phyloP scores from a whole-genome alignment of 2,113 vertebrate species.

The Ovis aries region ARS-UI_Ramb_v3.0 NC_056067.1:54558001-54558500 shows the following conservation, averaged over 20 bases:
- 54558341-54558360: neutral
- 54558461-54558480: neutral
- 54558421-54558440: neutral
- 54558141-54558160: neutral
- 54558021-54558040: neutral
- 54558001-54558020: neutral
- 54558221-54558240: neutral
- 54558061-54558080: neutral
- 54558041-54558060: neutral
- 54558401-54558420: accelerated
- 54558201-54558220: neutral
- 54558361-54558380: neutral
- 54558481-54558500: neutral
- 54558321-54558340: neutral
- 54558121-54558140: neutral
- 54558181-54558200: no score
- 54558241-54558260: neutral
- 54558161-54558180: neutral
- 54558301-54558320: neutral
- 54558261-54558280: neutral
- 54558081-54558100: neutral
- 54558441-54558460: neutral
- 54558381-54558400: neutral
- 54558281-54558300: neutral
- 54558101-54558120: no score